These are phyloP conservation scores for Drosophila macrospina DNA, from an alignment of 2,888 invertebrate genomes.

Conservation along the genomic window DNA sequence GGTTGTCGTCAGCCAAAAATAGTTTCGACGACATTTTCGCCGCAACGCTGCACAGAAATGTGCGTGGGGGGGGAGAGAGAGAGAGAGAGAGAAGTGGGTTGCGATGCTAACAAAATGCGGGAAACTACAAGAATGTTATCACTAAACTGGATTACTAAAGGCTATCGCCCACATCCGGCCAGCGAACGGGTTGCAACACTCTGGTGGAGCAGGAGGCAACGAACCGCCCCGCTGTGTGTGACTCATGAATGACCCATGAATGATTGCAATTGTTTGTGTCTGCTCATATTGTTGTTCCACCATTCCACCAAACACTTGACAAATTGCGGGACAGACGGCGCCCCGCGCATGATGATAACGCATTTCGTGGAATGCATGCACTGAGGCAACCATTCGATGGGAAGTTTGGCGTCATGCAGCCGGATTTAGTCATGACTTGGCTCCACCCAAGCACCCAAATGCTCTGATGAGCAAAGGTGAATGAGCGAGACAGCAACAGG, in stretches of 20 bases:
- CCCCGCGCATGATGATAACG: slow-evolving; percentile 36
- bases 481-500: slow-evolving; percentile 33
- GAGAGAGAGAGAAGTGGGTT: background rate
- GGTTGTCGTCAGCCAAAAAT: slow-evolving; percentile 36
- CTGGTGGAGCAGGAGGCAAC: no score
- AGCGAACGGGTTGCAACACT: background rate
- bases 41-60: slow-evolving; percentile 7
- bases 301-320: slow-evolving; percentile 52
- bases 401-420: slow-evolving; percentile 18
- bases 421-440: slow-evolving; percentile 10
- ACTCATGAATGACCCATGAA: slow-evolving; percentile 50
- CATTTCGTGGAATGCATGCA: slow-evolving; percentile 45
- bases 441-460: slow-evolving; percentile 24
- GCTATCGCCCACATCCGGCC: slow-evolving; percentile 18
- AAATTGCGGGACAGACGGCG: slow-evolving; percentile 39
- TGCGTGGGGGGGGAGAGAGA: background rate
- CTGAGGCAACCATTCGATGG: slow-evolving; percentile 27
- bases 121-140: slow-evolving; percentile 40
- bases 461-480: background rate
- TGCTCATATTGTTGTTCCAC: slow-evolving; percentile 2
- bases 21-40: slow-evolving; percentile 40
- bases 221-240: slow-evolving; percentile 11
- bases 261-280: slow-evolving; percentile 46
- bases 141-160: slow-evolving; percentile 22
- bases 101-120: slow-evolving; percentile 32